phyloP scores from a whole-genome alignment of 2,797 vertebrate species.

The Chelidonichthys spinosus region DNA sequence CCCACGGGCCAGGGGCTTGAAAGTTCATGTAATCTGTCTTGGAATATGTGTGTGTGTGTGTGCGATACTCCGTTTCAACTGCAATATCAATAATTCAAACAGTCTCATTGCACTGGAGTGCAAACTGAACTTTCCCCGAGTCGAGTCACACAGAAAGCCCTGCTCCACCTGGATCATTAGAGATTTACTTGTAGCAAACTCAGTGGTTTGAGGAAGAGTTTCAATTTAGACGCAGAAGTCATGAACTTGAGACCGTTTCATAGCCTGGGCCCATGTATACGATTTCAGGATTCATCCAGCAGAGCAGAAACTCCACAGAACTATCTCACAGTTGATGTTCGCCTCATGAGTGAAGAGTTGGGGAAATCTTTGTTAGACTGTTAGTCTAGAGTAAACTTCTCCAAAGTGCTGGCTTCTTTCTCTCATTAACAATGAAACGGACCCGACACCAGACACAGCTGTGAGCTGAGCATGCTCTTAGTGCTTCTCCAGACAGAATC shows the following conservation, averaged over 20 bases:
- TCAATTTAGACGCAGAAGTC: neutral
- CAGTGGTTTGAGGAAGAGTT: neutral
- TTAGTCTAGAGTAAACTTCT: neutral
- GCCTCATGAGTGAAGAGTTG: slow-evolving; percentile 7
- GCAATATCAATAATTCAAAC: slow-evolving; percentile 68
- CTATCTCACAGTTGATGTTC: neutral
- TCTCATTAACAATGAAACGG: slow-evolving; percentile 58
- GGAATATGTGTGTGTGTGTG: slow-evolving; percentile 22
- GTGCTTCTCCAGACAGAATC: slow-evolving; percentile 4
- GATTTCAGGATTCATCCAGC: neutral
- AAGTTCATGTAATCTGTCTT: slow-evolving; percentile 74
- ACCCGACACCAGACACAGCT: slow-evolving; percentile 28
- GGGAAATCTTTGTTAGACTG: neutral
- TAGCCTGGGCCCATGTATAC: neutral
- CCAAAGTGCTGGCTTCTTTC: slow-evolving; percentile 17
- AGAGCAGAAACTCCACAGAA: slow-evolving; percentile 12
- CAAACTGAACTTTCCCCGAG: slow-evolving; percentile 35
- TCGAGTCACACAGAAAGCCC: slow-evolving; percentile 14
- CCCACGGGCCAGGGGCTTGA: slow-evolving; percentile 65
- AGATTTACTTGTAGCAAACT: slow-evolving; percentile 2
- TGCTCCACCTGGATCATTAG: slow-evolving; percentile 14
- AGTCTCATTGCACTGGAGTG: slow-evolving; percentile 34
- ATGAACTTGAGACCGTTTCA: neutral
- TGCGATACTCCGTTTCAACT: slow-evolving; percentile 48
- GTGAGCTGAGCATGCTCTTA: slow-evolving; percentile 8